phyloP scores from a whole-genome alignment of 2,113 vertebrate genomes.

The Dromiciops gliroides region DNA sequence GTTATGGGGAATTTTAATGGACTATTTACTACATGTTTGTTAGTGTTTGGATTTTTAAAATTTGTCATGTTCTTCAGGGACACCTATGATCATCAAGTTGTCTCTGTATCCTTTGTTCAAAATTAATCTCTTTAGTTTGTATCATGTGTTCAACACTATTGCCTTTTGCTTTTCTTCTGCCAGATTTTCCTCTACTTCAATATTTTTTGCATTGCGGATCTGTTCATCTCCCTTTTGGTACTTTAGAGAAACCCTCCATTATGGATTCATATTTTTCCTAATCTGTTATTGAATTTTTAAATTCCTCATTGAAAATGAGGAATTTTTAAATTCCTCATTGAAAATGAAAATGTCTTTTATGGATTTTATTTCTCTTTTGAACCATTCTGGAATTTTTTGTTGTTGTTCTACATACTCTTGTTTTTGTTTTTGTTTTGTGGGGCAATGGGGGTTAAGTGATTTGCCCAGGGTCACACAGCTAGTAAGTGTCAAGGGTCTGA shows the following conservation, averaged over 20 bases:
- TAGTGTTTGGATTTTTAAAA: not conserved
- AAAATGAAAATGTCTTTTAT: not conserved
- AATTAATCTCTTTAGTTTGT: not conserved
- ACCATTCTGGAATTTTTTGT: not conserved
- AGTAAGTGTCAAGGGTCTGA: no score
- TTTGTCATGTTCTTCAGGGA: not conserved
- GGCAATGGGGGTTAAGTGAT: no score
- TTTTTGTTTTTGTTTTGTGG: no score
- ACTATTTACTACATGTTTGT: not conserved
- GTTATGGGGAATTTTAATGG: not conserved
- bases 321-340: no score
- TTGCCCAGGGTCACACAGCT: no score
- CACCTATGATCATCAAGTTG: not conserved
- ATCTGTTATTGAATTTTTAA: not conserved
- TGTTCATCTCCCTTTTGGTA: not conserved
- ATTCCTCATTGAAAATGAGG: not conserved
- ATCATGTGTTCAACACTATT: not conserved
- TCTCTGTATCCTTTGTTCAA: not conserved
- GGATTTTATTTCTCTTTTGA: not conserved
- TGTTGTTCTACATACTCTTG: not conserved
- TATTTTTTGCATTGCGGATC: not conserved
- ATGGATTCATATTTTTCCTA: not conserved
- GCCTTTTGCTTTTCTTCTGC: not conserved
- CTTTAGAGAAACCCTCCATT: not conserved
- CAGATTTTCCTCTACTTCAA: not conserved